phyloP scores from a whole-genome alignment of 2,888 invertebrate species.

The Leptogaster cylindrica region DNA sequence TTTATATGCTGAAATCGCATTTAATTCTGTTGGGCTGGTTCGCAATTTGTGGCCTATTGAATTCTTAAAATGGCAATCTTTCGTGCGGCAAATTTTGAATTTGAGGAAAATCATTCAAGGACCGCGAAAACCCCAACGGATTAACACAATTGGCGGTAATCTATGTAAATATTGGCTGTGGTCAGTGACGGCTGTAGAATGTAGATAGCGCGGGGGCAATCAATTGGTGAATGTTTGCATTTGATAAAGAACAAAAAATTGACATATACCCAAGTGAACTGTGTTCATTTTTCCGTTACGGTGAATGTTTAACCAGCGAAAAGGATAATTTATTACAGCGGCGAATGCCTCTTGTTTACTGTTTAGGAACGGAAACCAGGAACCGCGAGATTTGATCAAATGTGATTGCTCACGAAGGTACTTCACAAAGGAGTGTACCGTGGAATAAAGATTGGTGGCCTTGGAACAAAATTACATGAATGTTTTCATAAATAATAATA shows the following conservation, averaged over 20 bases:
- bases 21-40: neutral
- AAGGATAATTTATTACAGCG: slow-evolving; percentile 14
- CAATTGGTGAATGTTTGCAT: slow-evolving; percentile 13
- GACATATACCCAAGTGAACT: neutral
- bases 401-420: no score
- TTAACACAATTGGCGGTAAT: slow-evolving; percentile 28
- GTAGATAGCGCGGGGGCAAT: slow-evolving; percentile 15
- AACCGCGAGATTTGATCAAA: no score
- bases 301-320: neutral
- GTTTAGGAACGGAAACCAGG: no score
- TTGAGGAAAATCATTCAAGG: neutral
- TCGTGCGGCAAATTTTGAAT: neutral
- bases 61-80: neutral
- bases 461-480: no score
- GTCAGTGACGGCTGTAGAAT: neutral
- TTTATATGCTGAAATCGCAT: no score
- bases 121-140: slow-evolving; percentile 15
- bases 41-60: slow-evolving; percentile 1
- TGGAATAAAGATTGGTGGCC: no score
- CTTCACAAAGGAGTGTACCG: no score
- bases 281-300: slow-evolving; percentile 8
- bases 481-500: no score
- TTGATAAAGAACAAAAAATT: slow-evolving; percentile 24
- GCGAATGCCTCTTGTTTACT: neutral
- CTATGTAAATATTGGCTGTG: slow-evolving; percentile 24